Evolutionary conservation across 2,113 vertebrate species (phyloP), one percentile per base, ranked within the genome.

Genomic region (Lycocorax pyrrhopterus): DNA sequence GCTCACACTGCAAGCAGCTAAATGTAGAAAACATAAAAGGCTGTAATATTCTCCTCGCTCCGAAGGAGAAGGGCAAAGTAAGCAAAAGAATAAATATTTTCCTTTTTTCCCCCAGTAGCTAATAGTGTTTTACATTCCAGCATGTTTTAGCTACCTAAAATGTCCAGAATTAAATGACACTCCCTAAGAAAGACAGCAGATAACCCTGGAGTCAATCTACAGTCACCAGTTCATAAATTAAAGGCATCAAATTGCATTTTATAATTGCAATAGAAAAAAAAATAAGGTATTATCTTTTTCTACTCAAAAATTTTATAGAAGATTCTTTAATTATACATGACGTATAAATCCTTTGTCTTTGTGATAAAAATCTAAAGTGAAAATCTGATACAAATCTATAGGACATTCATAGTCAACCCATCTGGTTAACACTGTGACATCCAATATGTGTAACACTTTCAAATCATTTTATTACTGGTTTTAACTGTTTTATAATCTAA

Each of bases 1-100:
- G 66, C 93, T 97, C 89, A 94, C 72, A 75, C 73, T 71, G 47
- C 91, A 90, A 90, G 85, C 55, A 87, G 95, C 92, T 93, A 88
- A 96, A 91, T 59, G 79, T 33, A 89, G 25, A 82, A 94, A 94
- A 76, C 74, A 93, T 67, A 86, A 91, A 95, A 94, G 43, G 64
- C 60, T 89, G 49, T 75, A 89, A 95, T 53, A 59, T 59, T 82
- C 67, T 64, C 60, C 22, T 16, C 30, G 25, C 25, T 91, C 81
- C 52, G 53, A 79, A 58, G 67, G 39, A 93, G 63, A 91, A 77
- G 33, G 46, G 43, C 51, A 88, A 95, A 92, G 76, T 67, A 95
- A 93, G 85, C 9, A 8, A 94, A 94, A 92, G 1, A 92, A 60
- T 47, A 90, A 90, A 93, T 51, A 69, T 89, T 55, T 85, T 66